Percentiles rank a stretch among this genome's conserved stretches.
These are phyloP conservation scores for Mormyrops boulengeri DNA, from an alignment of 2,797 vertebrate species.

Conservation along the genomic window DNA sequence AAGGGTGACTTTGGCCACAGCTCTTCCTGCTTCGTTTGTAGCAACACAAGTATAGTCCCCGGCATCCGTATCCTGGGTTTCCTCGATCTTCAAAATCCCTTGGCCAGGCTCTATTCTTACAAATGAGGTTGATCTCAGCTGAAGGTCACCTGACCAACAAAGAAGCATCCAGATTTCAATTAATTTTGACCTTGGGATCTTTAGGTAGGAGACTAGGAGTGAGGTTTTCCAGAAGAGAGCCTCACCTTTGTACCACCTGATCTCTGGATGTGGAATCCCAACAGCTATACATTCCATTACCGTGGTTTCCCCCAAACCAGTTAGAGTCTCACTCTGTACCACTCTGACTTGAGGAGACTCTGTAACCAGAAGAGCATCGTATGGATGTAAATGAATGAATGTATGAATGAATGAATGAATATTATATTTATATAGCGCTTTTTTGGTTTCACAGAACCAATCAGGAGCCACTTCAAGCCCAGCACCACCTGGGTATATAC, in stretches of 20 bases:
- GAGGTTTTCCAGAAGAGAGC: not conserved
- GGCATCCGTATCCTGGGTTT: slow-evolving; percentile 74
- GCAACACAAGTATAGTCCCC: slow-evolving; percentile 89
- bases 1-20: slow-evolving; percentile 74
- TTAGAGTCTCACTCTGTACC: slow-evolving; percentile 72
- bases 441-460: not conserved
- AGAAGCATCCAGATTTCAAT: not conserved
- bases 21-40: slow-evolving; percentile 76
- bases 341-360: slow-evolving; percentile 76
- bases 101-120: slow-evolving; percentile 61
- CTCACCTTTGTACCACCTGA: slow-evolving; percentile 95
- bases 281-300: slow-evolving; percentile 79
- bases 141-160: slow-evolving; percentile 66
- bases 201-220: not conserved
- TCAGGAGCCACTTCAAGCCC: not conserved
- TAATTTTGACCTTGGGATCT: not conserved
- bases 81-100: slow-evolving; percentile 78
- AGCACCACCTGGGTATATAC: not conserved
- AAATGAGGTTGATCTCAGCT: slow-evolving; percentile 68
- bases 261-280: slow-evolving; percentile 76
- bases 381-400: not conserved
- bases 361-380: slow-evolving; percentile 38
- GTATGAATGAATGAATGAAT: not conserved
- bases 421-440: not conserved
- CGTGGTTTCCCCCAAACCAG: slow-evolving; percentile 76